A percentile compares a stretch with the other conserved stretches of the same genome.
Conservation (phyloP, 2,797 vertebrate genomes). For the Notolabrus celidotus region DNA sequence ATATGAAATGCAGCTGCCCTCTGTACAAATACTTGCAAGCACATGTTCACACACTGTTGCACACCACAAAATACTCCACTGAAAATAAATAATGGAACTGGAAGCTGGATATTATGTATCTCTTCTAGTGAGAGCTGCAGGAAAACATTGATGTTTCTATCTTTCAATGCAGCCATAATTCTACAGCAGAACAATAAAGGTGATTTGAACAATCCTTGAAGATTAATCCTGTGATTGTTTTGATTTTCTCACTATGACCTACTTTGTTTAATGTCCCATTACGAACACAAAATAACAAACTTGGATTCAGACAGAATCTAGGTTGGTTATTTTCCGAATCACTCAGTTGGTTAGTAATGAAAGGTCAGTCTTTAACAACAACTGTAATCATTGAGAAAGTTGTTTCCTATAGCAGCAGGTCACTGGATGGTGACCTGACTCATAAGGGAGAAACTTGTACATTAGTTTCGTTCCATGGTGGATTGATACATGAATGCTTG, state of each 20-base stretch:
- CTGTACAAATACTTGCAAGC: constrained; percentile 21
- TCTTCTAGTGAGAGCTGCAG: background rate
- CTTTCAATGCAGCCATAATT: background rate
- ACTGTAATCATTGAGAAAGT: no score
- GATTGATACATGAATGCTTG: no score
- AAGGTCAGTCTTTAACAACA: no score
- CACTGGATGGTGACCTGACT: no score
- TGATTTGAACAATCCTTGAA: background rate
- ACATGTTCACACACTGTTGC: constrained; percentile 40
- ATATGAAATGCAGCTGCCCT: constrained; percentile 50
- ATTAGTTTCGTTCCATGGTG: no score
- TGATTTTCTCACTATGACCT: no score
- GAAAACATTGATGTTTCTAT: background rate
- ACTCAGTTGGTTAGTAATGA: no score
- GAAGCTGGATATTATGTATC: background rate
- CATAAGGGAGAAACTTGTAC: no score
- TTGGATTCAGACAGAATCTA: no score
- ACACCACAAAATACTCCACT: constrained; percentile 15
- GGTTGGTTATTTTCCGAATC: no score
- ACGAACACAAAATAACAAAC: background rate
- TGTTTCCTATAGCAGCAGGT: no score
- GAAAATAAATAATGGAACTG: constrained; percentile 10
- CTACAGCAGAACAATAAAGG: background rate
- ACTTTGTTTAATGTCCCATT: background rate
- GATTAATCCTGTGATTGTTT: background rate